These are phyloP conservation scores for Trididemnum clinides DNA, from an alignment of 23 tunicate species.

Conservation along the genomic window DNA sequence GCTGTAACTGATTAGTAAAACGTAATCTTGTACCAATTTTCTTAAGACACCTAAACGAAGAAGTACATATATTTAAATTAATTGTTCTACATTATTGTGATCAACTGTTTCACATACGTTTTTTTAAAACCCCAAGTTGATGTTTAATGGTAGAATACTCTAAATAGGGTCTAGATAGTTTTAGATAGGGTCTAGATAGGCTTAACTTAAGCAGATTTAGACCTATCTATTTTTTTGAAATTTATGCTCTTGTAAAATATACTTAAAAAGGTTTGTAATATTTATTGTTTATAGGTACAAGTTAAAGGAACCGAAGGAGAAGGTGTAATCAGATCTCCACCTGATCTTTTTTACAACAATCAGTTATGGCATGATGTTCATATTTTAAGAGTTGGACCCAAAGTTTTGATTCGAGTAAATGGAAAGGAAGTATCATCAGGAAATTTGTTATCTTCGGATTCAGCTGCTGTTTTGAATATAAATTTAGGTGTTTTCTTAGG, in stretches of 20 bases:
- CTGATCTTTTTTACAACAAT: constrained; percentile 40
- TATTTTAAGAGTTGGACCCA: constrained; percentile 27
- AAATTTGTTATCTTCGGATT: neutral
- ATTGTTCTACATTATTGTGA: no score
- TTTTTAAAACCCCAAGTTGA: no score
- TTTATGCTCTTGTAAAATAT: neutral
- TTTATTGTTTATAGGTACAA: constrained; percentile 43
- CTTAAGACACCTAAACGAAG: no score
- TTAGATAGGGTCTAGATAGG: neutral
- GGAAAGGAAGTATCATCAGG: constrained; percentile 44
- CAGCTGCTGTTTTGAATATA: constrained; percentile 19
- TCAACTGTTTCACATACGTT: no score
- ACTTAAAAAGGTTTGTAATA: neutral
- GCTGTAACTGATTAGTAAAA: no score
- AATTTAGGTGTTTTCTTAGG: constrained; percentile 82
- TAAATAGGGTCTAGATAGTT: no score
- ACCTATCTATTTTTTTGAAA: neutral
- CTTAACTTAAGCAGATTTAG: neutral
- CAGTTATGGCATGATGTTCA: constrained; percentile 69
- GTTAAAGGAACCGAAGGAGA: constrained; percentile 53
- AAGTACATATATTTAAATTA: no score
- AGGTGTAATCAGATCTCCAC: constrained; percentile 36
- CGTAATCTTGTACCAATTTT: no score
- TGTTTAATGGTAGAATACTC: no score
- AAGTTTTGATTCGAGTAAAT: constrained; percentile 46